Percentiles rank a stretch among this genome's conserved stretches.
Evolutionary conservation across 2,797 vertebrate species (phyloP).

Genomic region (Manis pentadactyla): DNA sequence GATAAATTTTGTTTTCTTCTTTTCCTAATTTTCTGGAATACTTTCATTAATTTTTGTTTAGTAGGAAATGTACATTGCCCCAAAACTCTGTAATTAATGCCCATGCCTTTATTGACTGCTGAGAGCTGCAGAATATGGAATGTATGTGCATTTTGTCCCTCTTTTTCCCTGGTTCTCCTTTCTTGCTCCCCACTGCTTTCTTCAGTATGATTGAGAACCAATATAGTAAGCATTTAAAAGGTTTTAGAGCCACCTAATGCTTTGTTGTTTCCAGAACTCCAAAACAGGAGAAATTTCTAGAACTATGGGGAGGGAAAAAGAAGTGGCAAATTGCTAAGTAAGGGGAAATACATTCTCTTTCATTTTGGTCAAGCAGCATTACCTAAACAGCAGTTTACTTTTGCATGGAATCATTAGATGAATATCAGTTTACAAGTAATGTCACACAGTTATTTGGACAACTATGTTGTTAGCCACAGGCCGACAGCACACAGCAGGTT

Average conservation of each 20-base stretch:
- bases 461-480: background rate
- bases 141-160: accelerated
- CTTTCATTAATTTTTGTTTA: background rate
- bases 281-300: slow-evolving; percentile 11
- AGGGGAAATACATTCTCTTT: background rate
- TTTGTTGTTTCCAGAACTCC: background rate
- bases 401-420: background rate
- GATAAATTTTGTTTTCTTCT: background rate
- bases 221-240: background rate
- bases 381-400: background rate
- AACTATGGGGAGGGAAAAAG: background rate
- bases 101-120: background rate
- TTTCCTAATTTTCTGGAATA: background rate
- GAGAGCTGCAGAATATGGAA: background rate
- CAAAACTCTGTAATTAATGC: background rate
- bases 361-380: background rate
- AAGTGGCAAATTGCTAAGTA: background rate
- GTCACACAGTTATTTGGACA: background rate
- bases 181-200: background rate
- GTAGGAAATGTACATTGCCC: background rate
- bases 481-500: background rate
- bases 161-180: background rate
- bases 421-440: background rate
- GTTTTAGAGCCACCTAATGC: background rate
- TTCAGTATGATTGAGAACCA: background rate